These are phyloP conservation scores for Aleiodes testaceus DNA, from an alignment of 2,888 invertebrate species.

Conservation along the genomic window DNA sequence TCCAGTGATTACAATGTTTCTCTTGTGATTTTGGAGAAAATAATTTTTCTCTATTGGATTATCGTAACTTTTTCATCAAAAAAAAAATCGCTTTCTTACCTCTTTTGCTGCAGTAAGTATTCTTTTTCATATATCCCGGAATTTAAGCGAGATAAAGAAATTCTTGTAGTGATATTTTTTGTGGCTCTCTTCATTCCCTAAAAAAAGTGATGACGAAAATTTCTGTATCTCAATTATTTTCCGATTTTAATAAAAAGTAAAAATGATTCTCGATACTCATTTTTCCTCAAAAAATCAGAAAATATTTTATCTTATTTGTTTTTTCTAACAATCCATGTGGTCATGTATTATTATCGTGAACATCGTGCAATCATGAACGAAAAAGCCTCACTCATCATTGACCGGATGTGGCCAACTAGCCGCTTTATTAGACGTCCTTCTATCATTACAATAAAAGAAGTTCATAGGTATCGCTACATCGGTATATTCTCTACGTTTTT, in stretches of 20 bases:
- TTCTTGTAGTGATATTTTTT: no score
- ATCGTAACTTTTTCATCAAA: no score
- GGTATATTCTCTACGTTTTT: background rate
- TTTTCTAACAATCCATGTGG: constrained; percentile 6
- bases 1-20: background rate
- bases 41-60: no score
- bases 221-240: no score
- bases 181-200: no score
- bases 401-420: constrained; percentile 50
- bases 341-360: constrained; percentile 31
- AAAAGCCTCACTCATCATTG: constrained; percentile 36
- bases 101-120: no score
- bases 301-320: constrained; percentile 1
- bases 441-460: constrained; percentile 30
- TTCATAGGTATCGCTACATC: background rate
- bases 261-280: background rate
- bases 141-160: no score
- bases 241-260: no score
- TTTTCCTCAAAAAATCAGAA: no score
- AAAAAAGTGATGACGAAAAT: no score
- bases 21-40: background rate
- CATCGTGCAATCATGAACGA: constrained; percentile 40
- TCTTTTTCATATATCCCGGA: no score
- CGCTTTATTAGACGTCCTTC: constrained; percentile 47
- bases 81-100: background rate